Evolutionary conservation across 1,140 invertebrate genomes (phyloP), one percentile per base, ranked within the genome.

Genomic region (Drosophila nikananu): DNA sequence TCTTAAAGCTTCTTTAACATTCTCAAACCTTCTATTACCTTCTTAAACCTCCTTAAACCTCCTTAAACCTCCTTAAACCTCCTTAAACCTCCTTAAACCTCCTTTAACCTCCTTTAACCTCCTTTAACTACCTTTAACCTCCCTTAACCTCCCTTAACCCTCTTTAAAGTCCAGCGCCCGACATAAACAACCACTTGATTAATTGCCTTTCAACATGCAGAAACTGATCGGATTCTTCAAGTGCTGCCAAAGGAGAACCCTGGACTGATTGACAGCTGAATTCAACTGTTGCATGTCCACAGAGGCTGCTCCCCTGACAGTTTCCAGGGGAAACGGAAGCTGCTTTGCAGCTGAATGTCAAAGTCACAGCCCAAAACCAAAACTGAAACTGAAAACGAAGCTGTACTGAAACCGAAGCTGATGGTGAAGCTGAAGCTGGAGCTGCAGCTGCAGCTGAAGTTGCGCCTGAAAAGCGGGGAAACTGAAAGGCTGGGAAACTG

Each of bases 241-340:
- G 15, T 17, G 37, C 37, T 39, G 37, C 15, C 15, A 17, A 4
- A 23, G 13, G 8, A 4, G 3, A 21, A 25, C 10, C 13, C 8
- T 19, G 19, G 8, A 30, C 10, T 37, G 48, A 70, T 66, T 66
- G 62, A 30, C 61, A 44, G 37, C 19, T 66, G 46, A 70, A 70
- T 65, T n/a, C 66, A 66, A 70, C 37, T 54, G 62, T 70, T 52
- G 66, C 48, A 66, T 66, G 59, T 59, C 8, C 15, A 49, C 59
- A 48, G 25, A 63, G 59, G 25, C 59, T 19, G 42, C 41, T 10
- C 12, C 35, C 35, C 5, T 15, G 35, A 37, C 12, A 37, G 35
- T 37, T 37, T 13, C 35, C 12, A 37, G 44, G 58, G 23, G 41
- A 19, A 52, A 37, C 48, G 67, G 63, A 67, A 44, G 67, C n/a